Evolutionary conservation across 2,797 vertebrate species (phyloP), one percentile per base, ranked within the genome.

Genomic region (Tympanoctomys barrerae): DNA sequence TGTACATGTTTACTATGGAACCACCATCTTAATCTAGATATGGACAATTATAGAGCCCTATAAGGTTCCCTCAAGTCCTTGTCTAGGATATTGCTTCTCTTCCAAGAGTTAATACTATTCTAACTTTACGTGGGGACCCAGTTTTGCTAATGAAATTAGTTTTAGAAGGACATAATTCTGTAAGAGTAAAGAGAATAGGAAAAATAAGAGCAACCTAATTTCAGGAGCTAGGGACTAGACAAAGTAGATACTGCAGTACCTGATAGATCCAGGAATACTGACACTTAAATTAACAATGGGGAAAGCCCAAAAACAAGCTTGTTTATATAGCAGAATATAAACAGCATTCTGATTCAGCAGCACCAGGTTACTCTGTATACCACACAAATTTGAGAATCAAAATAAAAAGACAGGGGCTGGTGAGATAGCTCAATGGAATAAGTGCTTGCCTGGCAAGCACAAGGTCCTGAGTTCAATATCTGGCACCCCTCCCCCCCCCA

Each of bases 111-210:
- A 82, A 94, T 24, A 95, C 52, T 81, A 92, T 75, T 90, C 22
- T 87, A 42, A 94, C 33, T 94, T 87, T 49, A 95, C 39, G 19
- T 12, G 36, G 85, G 52, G 31, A 91, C 49, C 14, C 66, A 75
- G 31, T 54, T 93, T 91, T 90, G 70, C 36, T 70, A 95, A 80
- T 80, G 24, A 87, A 59, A 28, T 28, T 75, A 79, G 86, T 91
- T 94, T 89, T 64, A 89, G n/a, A 80, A 86, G 33, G 3, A 26
- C 13, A 93, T 36, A 87, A 90, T 87, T 90, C 64, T 86, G 71
- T 8, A 92, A 81, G 28, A 4, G 82, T 87, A 92, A 87, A 91
- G 12, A 71, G 46, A 26, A 73, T 6, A 57, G 57, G 12, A 85
- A 91, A 28, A 1, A 87, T 66, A 87, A 87, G 49, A 80, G 13